Percentiles rank a stretch among this genome's conserved stretches.
Evolutionary conservation across 2,797 vertebrate genomes (phyloP).

Genomic region (Iguana delicatissima): DNA sequence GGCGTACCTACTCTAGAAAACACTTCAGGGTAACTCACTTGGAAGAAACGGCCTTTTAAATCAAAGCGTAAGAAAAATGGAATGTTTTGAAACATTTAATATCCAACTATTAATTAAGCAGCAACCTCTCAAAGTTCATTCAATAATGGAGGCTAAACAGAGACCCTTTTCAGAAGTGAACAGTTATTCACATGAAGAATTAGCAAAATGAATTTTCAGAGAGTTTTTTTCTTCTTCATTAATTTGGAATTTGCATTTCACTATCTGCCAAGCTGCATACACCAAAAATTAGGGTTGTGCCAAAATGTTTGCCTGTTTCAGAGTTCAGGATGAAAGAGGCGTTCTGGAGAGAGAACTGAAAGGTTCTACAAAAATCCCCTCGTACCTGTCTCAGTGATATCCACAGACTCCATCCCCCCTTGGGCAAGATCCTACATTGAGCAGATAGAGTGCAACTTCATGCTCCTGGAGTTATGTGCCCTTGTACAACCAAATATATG

Average conservation of each 20-base stretch:
- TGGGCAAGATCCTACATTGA: too few species aligned
- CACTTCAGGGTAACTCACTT: rapidly evolving
- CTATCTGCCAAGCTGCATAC: not conserved
- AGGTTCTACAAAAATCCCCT: not conserved
- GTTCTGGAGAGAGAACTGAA: too few species aligned
- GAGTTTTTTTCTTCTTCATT: not conserved
- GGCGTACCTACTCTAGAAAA: not conserved
- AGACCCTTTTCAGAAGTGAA: not conserved
- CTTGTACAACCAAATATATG: too few species aligned
- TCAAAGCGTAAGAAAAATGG: rapidly evolving
- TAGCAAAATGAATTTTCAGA: slow-evolving; percentile 14
- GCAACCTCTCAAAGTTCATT: slow-evolving; percentile 12
- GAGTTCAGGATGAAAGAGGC: not conserved
- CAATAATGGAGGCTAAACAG: not conserved
- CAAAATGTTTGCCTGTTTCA: not conserved
- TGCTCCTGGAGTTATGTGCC: too few species aligned
- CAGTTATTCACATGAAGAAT: not conserved
- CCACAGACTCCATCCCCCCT: not conserved
- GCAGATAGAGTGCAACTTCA: too few species aligned
- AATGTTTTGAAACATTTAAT: slow-evolving; percentile 11
- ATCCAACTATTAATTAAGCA: not conserved
- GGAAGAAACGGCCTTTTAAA: not conserved
- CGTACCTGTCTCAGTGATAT: not conserved
- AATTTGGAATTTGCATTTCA: not conserved
- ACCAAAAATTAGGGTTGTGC: not conserved